These are phyloP conservation scores for Gonocerus acuteangulatus DNA, from an alignment of 2,888 invertebrate genomes.

Conservation along the genomic window DNA sequence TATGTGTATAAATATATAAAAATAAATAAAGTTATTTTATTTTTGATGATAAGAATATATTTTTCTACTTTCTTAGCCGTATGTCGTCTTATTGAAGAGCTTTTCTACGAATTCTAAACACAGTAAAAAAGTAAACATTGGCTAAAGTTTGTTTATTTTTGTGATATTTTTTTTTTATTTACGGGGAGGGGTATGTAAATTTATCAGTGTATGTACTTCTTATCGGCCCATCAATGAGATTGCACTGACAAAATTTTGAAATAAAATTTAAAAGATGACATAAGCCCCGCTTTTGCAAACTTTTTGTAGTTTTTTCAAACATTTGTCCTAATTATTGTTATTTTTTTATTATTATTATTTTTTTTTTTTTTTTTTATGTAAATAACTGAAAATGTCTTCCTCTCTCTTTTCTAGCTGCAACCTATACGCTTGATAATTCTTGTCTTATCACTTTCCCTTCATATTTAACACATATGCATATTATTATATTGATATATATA, in stretches of 20 bases:
- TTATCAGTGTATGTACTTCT: neutral
- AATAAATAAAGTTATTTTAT: conserved; percentile 14
- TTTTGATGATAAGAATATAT: conserved; percentile 22
- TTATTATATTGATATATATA: neutral
- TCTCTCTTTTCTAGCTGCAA: conserved; percentile 32
- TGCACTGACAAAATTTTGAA: neutral
- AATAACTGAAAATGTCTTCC: conserved; percentile 29
- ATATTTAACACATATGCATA: neutral
- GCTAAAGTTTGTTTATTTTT: neutral
- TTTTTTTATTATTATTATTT: neutral
- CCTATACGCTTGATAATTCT: conserved; percentile 33
- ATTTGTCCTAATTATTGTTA: neutral
- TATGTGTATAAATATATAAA: neutral
- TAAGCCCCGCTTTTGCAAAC: neutral
- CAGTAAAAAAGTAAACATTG: neutral
- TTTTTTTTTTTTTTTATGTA: neutral
- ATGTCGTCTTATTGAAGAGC: conserved; percentile 16
- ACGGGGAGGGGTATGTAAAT: neutral
- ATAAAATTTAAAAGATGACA: neutral
- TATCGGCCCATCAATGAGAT: neutral
- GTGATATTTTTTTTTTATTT: neutral
- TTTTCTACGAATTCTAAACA: conserved; percentile 20
- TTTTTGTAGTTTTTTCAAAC: neutral
- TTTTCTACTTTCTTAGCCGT: conserved; percentile 21
- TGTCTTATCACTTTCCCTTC: conserved; percentile 22